These are phyloP conservation scores for Scrobipalpa atriplicella DNA, from an alignment of 2,888 invertebrate genomes.

Conservation along the genomic window DNA sequence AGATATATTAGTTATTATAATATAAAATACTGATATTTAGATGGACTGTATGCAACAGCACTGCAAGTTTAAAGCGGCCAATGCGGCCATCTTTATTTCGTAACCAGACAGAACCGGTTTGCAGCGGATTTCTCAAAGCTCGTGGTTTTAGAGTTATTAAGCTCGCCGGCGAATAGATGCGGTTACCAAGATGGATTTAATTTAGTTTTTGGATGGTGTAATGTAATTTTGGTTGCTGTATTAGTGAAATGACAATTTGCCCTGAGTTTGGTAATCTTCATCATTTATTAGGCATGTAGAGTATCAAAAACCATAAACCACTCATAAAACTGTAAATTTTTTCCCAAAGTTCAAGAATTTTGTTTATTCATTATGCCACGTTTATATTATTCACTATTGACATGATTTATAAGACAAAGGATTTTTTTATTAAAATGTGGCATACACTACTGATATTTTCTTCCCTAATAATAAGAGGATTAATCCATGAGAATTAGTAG, in stretches of 20 bases:
- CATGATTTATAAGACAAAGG: too few relatives aligned
- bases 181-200: slow-evolving; percentile 14
- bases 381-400: too few relatives aligned
- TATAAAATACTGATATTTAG: background rate
- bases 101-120: slow-evolving; percentile 22
- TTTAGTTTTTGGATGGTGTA: slow-evolving; percentile 18
- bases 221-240: background rate
- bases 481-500: too few relatives aligned
- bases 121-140: slow-evolving; percentile 22
- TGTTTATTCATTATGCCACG: too few relatives aligned
- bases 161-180: slow-evolving; percentile 3
- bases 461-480: too few relatives aligned
- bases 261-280: background rate
- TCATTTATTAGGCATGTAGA: background rate
- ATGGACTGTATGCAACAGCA: background rate
- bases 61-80: slow-evolving; percentile 3
- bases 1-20: too few relatives aligned
- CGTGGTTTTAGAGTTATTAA: slow-evolving; percentile 22
- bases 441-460: too few relatives aligned
- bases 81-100: slow-evolving; percentile 27
- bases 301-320: background rate
- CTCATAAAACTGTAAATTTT: too few relatives aligned
- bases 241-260: background rate
- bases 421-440: too few relatives aligned
- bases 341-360: too few relatives aligned